phyloP scores from a whole-genome alignment of 2,797 vertebrate species.

The Artibeus jamaicensis region DNA sequence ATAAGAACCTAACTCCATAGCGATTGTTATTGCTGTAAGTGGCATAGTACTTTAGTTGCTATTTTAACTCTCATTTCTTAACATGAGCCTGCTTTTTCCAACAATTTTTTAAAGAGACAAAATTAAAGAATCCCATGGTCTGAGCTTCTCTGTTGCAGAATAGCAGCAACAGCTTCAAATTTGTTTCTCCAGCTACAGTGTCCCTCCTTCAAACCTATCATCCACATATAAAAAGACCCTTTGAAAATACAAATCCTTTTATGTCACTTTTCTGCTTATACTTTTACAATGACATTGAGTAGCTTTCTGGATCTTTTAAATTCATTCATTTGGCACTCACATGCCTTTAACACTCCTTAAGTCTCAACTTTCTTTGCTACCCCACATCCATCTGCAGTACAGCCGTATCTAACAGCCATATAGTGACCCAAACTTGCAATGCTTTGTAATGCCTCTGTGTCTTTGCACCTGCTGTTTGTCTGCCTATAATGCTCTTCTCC shows the following conservation, averaged over 20 bases:
- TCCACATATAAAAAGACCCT: not conserved
- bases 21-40: not conserved
- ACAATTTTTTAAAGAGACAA: not conserved
- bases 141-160: not conserved
- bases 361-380: not conserved
- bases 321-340: not conserved
- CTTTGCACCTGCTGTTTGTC: not conserved
- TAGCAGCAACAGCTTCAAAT: not conserved
- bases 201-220: not conserved
- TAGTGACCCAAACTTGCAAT: not conserved
- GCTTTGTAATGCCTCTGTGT: not conserved
- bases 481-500: not conserved
- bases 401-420: not conserved
- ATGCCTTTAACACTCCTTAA: not conserved
- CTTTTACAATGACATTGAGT: not conserved
- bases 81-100: not conserved
- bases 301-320: not conserved
- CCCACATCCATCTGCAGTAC: not conserved
- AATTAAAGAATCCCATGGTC: not conserved
- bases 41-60: not conserved
- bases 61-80: not conserved
- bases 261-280: not conserved
- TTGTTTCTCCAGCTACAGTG: not conserved
- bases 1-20: not conserved
- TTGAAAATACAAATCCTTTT: not conserved